phyloP scores from a whole-genome alignment of 2,797 vertebrate genomes.

The Pachyuromys duprasi region DNA sequence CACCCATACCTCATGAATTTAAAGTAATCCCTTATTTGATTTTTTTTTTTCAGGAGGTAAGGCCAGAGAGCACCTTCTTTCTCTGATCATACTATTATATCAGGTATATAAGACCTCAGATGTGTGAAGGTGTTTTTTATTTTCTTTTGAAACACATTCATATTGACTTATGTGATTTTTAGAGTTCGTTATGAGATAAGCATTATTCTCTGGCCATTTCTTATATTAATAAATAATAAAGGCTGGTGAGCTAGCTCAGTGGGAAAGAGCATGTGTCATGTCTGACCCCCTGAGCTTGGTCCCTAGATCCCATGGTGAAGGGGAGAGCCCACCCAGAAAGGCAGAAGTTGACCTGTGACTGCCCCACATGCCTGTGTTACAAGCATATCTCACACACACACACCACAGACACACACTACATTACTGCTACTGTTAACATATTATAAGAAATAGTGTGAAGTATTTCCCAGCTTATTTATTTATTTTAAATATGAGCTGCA shows the following conservation, averaged over 20 bases:
- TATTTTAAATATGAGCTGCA: conserved; percentile 4
- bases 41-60: background rate
- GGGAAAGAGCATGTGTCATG: background rate
- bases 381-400: background rate
- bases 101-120: background rate
- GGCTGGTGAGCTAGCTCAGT: background rate
- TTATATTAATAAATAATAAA: background rate
- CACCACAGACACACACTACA: background rate
- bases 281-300: background rate
- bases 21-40: background rate
- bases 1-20: background rate
- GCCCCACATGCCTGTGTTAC: background rate
- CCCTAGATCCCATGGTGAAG: background rate
- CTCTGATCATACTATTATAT: background rate
- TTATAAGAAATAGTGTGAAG: background rate
- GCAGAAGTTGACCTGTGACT: background rate
- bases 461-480: conserved; percentile 15
- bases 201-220: background rate
- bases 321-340: background rate
- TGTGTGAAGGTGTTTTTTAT: background rate
- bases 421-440: background rate
- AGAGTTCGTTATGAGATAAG: background rate
- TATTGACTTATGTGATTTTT: background rate
- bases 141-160: conserved; percentile 29
- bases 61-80: background rate